These are phyloP conservation scores for Planiliza haematocheilus DNA, from an alignment of 2,113 vertebrate genomes.

Conservation along the genomic window DNA sequence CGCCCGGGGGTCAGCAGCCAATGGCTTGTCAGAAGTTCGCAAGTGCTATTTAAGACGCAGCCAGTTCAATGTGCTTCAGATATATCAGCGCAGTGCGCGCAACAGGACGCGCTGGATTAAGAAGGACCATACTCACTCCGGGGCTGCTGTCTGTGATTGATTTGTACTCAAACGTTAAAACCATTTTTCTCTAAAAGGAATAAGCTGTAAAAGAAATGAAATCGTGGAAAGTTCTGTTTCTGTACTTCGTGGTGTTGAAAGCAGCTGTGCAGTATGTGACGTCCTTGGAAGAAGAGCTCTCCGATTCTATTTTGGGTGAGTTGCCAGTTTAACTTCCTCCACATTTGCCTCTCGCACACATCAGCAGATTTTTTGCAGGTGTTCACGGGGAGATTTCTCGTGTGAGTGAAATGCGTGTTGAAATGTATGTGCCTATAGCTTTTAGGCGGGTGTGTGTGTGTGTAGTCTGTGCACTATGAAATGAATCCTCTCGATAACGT, in stretches of 20 bases:
- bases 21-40: conserved; percentile 60
- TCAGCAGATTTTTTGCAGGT: neutral
- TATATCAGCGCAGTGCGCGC: conserved; percentile 60
- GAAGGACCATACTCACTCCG: neutral
- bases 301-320: conserved; percentile 79
- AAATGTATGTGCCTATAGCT: neutral
- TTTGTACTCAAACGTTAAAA: neutral
- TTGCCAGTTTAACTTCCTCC: conserved; percentile 26
- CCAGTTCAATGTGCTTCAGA: conserved; percentile 72
- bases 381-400: fast-evolving
- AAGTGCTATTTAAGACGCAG: conserved; percentile 80
- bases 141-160: neutral
- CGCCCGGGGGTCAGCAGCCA: conserved; percentile 73
- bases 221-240: conserved; percentile 47
- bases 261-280: conserved; percentile 67
- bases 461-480: conserved; percentile 12
- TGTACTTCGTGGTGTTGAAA: conserved; percentile 72
- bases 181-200: conserved; percentile 30
- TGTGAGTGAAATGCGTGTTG: fast-evolving
- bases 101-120: conserved; percentile 33
- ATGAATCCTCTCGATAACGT: neutral
- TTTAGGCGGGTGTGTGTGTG: neutral
- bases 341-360: neutral
- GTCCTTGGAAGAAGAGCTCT: conserved; percentile 74
- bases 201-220: conserved; percentile 75